Evolutionary conservation across 1,140 invertebrate species (phyloP), one percentile per base, ranked within the genome.

Genomic region (Drosophila teissieri): DNA sequence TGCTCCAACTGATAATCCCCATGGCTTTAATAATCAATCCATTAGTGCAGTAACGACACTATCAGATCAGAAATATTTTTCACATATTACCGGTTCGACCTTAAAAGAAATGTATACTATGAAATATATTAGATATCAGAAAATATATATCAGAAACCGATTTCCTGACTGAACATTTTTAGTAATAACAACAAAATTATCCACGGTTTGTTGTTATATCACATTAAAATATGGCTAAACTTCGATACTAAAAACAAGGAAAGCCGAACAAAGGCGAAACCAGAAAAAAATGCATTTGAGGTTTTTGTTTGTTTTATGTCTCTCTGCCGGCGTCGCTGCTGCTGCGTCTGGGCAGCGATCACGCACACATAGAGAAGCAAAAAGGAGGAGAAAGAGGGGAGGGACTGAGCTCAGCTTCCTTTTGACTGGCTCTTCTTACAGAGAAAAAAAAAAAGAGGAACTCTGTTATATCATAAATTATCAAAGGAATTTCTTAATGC

Each of bases 311-410:
- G 61, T 70, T 54, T 64, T 39, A 24, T 49, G 57, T 46, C 53
- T 15, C 31, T 46, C 49, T 52, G 49, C 15, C 31, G 27, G 22
- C 61, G 37, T 37, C 46, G 64, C 64, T 68, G 62, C 61, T 65
- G 73, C 73, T 48, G 72, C 54, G 73, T 76, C 73, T 75, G 73
- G 73, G 45, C 49, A 51, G 65, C 54, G 73, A 76, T 77, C 74
- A 77, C 55, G 63, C 51, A 60, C 31, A 49, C 36, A 65, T 19
- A 37, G 24, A 67, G 15, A 34, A 19, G 22, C 10, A 56, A 11
- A 14, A 10, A 27, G 22, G 15, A 12, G 11, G 40, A 7, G 17
- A 24, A n/a, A 8, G 17, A 17, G 19, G 2, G 17, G 14, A 12
- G 3, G 31, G 2, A 40, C n/a, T 15, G 2, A 46, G 36, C 46